Conservation (phyloP, 2,888 invertebrate genomes). For the Dendrolimus pini region DNA sequence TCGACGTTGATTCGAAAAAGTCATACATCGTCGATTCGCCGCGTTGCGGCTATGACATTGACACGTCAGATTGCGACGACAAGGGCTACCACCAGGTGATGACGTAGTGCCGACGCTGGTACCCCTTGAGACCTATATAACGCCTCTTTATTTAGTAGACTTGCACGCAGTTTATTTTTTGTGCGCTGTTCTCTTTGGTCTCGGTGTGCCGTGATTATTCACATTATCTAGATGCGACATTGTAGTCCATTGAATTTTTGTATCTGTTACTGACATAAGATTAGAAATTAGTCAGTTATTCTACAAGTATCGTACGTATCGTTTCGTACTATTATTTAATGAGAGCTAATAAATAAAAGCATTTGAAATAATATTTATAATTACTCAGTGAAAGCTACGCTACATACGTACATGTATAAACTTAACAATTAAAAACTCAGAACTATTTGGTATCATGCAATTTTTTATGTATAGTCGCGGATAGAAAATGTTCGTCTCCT, state of each 20-base stretch:
- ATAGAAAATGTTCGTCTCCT: too few species aligned
- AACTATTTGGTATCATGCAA: too few species aligned
- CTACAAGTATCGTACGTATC: conserved; percentile 2
- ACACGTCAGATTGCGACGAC: conserved; percentile 70
- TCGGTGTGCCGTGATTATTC: conserved; percentile 27
- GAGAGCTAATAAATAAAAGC: too few species aligned
- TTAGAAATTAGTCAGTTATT: too few species aligned
- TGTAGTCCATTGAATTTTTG: background rate
- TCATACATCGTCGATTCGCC: conserved; percentile 62
- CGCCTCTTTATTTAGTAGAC: conserved; percentile 65
- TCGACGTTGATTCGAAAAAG: conserved; percentile 72
- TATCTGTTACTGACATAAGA: too few species aligned
- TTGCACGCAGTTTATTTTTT: conserved; percentile 70
- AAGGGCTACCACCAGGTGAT: conserved; percentile 70
- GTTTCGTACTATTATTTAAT: too few species aligned
- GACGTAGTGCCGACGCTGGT: conserved; percentile 60
- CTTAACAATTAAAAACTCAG: too few species aligned
- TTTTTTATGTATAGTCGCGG: too few species aligned
- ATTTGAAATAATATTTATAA: too few species aligned
- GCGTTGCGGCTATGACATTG: conserved; percentile 70
- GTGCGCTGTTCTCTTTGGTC: conserved; percentile 48
- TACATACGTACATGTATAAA: too few species aligned
- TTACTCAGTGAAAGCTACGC: too few species aligned
- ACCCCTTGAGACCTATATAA: conserved; percentile 45
- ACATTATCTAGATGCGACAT: conserved; percentile 34